Percentiles rank a stretch among this genome's conserved stretches.
Conservation (phyloP, 2,888 invertebrate genomes). For the Digitonthophagus gazella region DNA sequence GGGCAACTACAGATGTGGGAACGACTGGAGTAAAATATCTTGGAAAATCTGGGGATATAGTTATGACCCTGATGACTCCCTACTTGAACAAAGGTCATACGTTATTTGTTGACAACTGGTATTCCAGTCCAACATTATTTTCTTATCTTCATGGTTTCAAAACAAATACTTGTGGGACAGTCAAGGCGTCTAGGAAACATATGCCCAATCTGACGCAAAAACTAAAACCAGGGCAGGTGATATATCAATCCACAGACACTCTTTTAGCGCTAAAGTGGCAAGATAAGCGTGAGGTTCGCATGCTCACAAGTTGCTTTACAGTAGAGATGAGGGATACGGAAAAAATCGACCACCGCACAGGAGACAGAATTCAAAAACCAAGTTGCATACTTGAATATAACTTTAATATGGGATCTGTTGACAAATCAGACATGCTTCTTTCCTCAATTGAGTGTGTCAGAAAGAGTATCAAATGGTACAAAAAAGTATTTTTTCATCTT, state of each 20-base stretch:
- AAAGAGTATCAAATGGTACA: constrained; percentile 5
- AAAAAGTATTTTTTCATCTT: constrained; percentile 38
- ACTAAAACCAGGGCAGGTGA: background rate
- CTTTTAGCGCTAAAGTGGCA: constrained; percentile 39
- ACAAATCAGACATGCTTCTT: constrained; percentile 34
- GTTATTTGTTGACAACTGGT: too few species aligned
- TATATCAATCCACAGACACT: constrained; percentile 16
- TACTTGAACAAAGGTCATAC: too few species aligned
- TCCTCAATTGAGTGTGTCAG: constrained; percentile 20
- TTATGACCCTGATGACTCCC: too few species aligned
- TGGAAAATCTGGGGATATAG: too few species aligned
- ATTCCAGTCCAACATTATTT: constrained; percentile 33
- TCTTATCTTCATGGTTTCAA: constrained; percentile 17
- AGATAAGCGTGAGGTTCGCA: constrained; percentile 38
- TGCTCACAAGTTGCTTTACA: constrained; percentile 30
- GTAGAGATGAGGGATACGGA: constrained; percentile 27
- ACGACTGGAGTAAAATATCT: too few species aligned
- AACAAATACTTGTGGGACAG: constrained; percentile 36
- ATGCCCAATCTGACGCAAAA: constrained; percentile 33
- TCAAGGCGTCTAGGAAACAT: constrained; percentile 32
- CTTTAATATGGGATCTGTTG: constrained; percentile 20
- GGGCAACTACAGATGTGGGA: too few species aligned
- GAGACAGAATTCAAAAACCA: background rate
- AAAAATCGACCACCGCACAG: constrained; percentile 29
- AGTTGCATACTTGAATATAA: background rate